Conservation (phyloP, 2,888 invertebrate genomes). For the Spodoptera littoralis region DNA sequence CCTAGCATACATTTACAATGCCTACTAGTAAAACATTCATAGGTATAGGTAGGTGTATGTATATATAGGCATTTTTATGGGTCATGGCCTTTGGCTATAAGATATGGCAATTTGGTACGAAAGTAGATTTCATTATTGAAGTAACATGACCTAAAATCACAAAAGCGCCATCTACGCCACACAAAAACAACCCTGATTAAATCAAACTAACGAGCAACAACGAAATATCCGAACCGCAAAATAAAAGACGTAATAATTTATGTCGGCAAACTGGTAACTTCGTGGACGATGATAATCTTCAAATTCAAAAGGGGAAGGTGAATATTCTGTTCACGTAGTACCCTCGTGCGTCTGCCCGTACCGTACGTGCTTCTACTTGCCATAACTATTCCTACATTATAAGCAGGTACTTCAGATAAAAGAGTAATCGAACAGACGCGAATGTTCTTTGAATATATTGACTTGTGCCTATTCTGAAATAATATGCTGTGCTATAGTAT, state of each 20-base stretch:
- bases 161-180: too few relatives aligned
- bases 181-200: conserved; percentile 9
- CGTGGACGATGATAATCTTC: conserved; percentile 61
- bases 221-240: conserved; percentile 10
- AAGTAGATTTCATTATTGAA: too few relatives aligned
- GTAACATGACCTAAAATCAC: background rate
- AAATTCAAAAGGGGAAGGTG: conserved; percentile 61
- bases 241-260: conserved; percentile 50
- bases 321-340: conserved; percentile 62
- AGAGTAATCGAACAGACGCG: conserved; percentile 47
- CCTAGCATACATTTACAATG: too few relatives aligned
- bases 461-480: conserved; percentile 13
- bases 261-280: conserved; percentile 46
- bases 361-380: conserved; percentile 61
- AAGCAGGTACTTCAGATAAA: conserved; percentile 47
- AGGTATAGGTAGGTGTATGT: too few relatives aligned
- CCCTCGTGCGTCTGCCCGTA: conserved; percentile 61
- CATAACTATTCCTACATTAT: conserved; percentile 61
- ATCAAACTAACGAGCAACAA: conserved; percentile 23
- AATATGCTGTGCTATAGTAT: conserved; percentile 1
- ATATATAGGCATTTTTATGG: too few relatives aligned
- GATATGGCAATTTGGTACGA: too few relatives aligned
- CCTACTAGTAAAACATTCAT: too few relatives aligned
- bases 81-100: too few relatives aligned
- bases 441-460: conserved; percentile 40